These are phyloP conservation scores for Telmatochromis sp. DNA, from an alignment of 2,113 vertebrate genomes.

Conservation along the genomic window DNA sequence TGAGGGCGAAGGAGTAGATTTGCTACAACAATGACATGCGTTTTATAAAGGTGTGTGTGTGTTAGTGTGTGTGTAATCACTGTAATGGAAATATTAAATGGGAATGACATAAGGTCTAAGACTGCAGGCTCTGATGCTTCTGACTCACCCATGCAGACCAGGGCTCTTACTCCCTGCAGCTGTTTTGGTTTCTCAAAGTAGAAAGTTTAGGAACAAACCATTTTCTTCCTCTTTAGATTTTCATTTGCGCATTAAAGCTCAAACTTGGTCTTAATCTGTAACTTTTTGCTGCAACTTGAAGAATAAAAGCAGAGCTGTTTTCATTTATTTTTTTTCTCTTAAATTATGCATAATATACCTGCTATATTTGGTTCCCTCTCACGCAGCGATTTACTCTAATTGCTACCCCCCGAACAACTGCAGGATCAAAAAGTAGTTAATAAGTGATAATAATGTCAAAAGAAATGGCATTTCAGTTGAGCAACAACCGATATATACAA, in stretches of 20 bases:
- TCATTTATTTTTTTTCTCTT: background rate
- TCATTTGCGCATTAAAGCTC: background rate
- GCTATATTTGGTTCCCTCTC: background rate
- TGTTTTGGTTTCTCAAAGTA: slow-evolving; percentile 13
- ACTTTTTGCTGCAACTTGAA: background rate
- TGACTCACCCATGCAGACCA: slow-evolving; percentile 42
- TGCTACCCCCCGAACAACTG: background rate
- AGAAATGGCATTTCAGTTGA: background rate
- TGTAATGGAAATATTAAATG: slow-evolving; percentile 64
- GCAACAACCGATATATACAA: background rate
- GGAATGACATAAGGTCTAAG: slow-evolving; percentile 44
- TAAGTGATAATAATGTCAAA: background rate
- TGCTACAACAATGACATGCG: slow-evolving; percentile 30
- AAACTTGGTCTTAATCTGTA: background rate
- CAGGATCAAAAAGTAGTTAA: background rate
- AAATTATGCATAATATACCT: background rate
- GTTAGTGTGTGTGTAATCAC: slow-evolving; percentile 29
- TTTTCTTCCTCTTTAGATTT: background rate
- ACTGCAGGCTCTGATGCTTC: slow-evolving; percentile 28
- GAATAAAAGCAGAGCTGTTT: background rate
- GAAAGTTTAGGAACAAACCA: slow-evolving; percentile 13
- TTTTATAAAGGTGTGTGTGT: background rate
- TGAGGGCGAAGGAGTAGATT: slow-evolving; percentile 24
- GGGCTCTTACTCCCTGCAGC: slow-evolving; percentile 24
- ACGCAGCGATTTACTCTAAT: background rate